Percentiles rank a stretch among this genome's conserved stretches.
These are phyloP conservation scores for Tinea semifulvella DNA, from an alignment of 2,888 invertebrate species.

Conservation along the genomic window DNA sequence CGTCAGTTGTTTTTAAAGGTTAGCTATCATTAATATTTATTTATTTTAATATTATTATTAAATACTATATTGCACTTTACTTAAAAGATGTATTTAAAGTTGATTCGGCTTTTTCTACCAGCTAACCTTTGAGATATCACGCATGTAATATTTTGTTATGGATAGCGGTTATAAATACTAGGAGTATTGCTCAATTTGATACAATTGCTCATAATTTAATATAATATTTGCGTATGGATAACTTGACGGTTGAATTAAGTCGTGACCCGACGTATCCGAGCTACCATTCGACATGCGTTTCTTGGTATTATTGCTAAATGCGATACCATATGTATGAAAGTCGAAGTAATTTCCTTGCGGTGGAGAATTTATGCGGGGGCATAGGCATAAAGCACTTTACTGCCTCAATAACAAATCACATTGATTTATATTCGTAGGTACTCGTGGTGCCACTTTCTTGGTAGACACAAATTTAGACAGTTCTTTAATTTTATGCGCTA, in stretches of 20 bases:
- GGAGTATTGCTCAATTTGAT: neutral
- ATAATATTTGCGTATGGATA: neutral
- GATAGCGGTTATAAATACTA: neutral
- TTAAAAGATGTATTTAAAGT: too few relatives aligned
- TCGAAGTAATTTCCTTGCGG: conserved; percentile 35
- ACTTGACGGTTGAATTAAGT: conserved; percentile 21
- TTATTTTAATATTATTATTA: too few relatives aligned
- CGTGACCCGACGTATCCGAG: conserved; percentile 15
- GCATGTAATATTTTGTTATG: neutral
- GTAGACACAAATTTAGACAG: conserved; percentile 16
- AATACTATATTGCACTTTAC: too few relatives aligned
- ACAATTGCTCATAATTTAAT: neutral
- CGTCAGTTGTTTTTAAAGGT: too few relatives aligned
- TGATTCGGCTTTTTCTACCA: too few relatives aligned
- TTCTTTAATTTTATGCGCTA: conserved; percentile 14
- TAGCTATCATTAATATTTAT: too few relatives aligned
- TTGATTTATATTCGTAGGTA: conserved; percentile 30
- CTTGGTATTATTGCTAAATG: conserved; percentile 5
- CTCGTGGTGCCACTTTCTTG: conserved; percentile 13
- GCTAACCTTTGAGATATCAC: too few relatives aligned
- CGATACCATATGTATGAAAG: conserved; percentile 22
- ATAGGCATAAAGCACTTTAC: conserved; percentile 33
- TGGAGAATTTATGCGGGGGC: conserved; percentile 37
- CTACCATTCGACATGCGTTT: neutral
- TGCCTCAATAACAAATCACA: conserved; percentile 38